Conservation (phyloP, 1,140 invertebrate genomes). For the Venturia canescens region DNA sequence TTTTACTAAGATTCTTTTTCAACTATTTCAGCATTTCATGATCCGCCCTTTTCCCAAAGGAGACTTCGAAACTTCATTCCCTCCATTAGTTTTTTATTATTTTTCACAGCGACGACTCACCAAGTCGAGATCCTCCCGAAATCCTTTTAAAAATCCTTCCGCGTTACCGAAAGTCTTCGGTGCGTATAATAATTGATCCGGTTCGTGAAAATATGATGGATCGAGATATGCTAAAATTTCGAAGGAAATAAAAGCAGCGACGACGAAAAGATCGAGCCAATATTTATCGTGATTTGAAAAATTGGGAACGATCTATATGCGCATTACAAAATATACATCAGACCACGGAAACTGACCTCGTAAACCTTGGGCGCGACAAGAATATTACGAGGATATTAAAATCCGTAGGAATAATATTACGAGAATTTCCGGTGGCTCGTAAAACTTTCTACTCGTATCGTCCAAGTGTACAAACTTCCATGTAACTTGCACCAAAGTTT, state of each 20-base stretch:
- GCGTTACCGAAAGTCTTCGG: no score
- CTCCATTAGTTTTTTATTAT: no score
- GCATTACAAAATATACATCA: neutral
- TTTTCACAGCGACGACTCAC: no score
- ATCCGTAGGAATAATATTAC: slow-evolving; percentile 32
- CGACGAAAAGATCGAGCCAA: neutral
- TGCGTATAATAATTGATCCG: no score
- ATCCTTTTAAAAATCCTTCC: no score
- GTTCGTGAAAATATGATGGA: no score
- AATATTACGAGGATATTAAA: slow-evolving; percentile 17
- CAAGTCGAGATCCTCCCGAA: no score
- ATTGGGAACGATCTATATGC: neutral
- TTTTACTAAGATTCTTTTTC: no score
- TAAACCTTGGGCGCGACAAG: slow-evolving; percentile 22
- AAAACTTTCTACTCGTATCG: slow-evolving; percentile 36
- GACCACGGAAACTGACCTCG: slow-evolving; percentile 35
- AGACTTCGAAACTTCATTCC: no score
- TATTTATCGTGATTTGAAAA: neutral
- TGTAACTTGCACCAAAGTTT: neutral
- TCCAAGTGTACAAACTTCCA: neutral
- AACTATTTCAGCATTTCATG: no score
- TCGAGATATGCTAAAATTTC: no score
- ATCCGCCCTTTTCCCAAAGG: no score
- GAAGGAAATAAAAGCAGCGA: neutral
- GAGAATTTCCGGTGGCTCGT: slow-evolving; percentile 30